Conservation (phyloP, 1,140 invertebrate species). For the Chlorops oryzae region DNA sequence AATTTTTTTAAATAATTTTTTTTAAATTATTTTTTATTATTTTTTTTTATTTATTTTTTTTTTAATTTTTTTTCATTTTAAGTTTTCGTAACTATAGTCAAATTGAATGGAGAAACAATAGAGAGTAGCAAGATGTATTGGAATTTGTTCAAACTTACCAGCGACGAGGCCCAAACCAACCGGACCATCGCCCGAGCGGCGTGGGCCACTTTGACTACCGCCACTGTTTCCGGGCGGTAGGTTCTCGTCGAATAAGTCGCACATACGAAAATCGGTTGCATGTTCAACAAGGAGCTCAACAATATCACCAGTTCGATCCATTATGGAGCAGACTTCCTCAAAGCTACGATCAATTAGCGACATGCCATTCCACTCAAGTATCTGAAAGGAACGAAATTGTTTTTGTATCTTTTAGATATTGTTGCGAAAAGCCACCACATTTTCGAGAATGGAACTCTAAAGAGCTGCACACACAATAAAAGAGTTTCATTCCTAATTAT, state of each 20-base stretch:
- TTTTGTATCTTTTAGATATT: too few relatives aligned
- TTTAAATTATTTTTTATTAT: too few relatives aligned
- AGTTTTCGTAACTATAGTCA: conserved; percentile 11
- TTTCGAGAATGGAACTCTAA: too few relatives aligned
- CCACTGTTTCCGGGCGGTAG: conserved; percentile 42
- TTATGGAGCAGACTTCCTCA: conserved; percentile 80
- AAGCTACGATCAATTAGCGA: conserved; percentile 82
- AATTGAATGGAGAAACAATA: conserved; percentile 19
- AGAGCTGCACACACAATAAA: too few relatives aligned
- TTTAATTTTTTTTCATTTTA: conserved; percentile 10
- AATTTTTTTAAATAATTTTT: too few relatives aligned
- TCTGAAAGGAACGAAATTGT: too few relatives aligned
- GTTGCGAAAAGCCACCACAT: too few relatives aligned
- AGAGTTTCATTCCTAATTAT: too few relatives aligned
- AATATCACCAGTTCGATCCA: conserved; percentile 73
- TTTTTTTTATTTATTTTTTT: too few relatives aligned
- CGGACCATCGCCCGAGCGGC: conserved; percentile 42
- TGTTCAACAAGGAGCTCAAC: conserved; percentile 79
- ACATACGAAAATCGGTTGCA: conserved; percentile 63
- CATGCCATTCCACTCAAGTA: conserved; percentile 78
- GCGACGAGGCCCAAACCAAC: conserved; percentile 42
- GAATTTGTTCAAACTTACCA: conserved; percentile 26
- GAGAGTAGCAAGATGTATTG: conserved; percentile 26
- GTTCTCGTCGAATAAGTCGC: conserved; percentile 58
- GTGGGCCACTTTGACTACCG: conserved; percentile 33